phyloP scores from a whole-genome alignment of 2,888 invertebrate species.

The Orgyia antiqua region DNA sequence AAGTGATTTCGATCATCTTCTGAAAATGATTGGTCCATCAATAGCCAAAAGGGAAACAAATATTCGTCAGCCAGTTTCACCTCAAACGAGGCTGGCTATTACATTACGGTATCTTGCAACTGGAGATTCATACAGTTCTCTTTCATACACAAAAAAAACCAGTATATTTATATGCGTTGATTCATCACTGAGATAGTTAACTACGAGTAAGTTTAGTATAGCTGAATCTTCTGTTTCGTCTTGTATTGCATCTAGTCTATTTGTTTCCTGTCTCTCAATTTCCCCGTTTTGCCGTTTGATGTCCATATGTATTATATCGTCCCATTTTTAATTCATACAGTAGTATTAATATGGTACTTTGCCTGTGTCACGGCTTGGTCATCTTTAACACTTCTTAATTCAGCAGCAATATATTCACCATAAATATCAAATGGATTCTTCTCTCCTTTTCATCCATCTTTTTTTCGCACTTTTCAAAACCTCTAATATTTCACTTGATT shows the following conservation, averaged over 20 bases:
- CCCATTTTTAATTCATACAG: constrained; percentile 21
- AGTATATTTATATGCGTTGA: constrained; percentile 9
- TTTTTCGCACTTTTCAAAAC: constrained; percentile 22
- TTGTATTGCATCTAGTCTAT: constrained; percentile 16
- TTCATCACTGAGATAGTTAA: constrained; percentile 20
- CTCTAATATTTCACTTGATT: constrained; percentile 15
- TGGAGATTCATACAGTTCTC: constrained; percentile 17
- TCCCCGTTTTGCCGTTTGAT: constrained; percentile 10
- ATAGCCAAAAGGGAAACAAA: constrained; percentile 24
- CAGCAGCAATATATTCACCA: constrained; percentile 25
- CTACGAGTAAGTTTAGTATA: constrained; percentile 19
- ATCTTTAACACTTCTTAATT: constrained; percentile 26
- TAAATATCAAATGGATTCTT: constrained; percentile 22
- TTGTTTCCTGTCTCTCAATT: constrained; percentile 17
- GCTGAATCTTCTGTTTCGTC: constrained; percentile 17
- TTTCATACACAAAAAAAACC: constrained; percentile 8
- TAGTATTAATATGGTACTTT: constrained; percentile 25
- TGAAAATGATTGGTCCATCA: constrained; percentile 21
- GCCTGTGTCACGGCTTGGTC: constrained; percentile 23
- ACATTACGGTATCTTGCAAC: constrained; percentile 19
- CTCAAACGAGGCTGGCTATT: constrained; percentile 18
- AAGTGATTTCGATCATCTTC: constrained; percentile 27
- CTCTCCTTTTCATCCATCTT: constrained; percentile 17
- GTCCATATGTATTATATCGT: constrained; percentile 19
- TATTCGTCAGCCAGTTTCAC: constrained; percentile 22